These are phyloP conservation scores for Geodia barretti DNA, from an alignment of 37 sponge, comb jelly and placozoan species.

Conservation along the genomic window DNA sequence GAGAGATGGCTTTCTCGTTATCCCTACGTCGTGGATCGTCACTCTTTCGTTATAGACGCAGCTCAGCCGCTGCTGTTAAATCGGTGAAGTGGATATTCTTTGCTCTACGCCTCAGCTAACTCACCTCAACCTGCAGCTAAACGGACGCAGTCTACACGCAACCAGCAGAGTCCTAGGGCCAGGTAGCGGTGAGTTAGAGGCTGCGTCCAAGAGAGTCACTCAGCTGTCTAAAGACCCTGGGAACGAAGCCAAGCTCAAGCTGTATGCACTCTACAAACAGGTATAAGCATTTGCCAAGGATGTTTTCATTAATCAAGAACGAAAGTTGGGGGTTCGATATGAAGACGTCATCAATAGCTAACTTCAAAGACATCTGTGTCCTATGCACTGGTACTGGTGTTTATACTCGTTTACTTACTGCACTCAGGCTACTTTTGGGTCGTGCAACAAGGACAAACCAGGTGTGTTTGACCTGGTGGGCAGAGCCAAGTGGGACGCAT, in stretches of 20 bases:
- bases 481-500: conserved; percentile 93
- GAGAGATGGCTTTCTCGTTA: too few relatives aligned
- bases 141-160: background rate
- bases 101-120: too few relatives aligned
- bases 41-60: too few relatives aligned
- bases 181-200: conserved; percentile 45
- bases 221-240: conserved; percentile 87
- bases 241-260: conserved; percentile 87
- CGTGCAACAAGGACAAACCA: conserved; percentile 83
- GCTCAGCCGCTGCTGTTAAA: too few relatives aligned
- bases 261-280: conserved; percentile 95
- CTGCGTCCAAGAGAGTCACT: conserved; percentile 75
- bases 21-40: too few relatives aligned
- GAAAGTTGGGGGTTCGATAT: conserved; percentile 86
- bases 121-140: too few relatives aligned
- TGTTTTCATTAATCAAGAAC: conserved; percentile 91
- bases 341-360: too few relatives aligned
- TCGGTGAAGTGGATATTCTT: too few relatives aligned
- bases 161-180: background rate
- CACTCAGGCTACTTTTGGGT: conserved; percentile 80
- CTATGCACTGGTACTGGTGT: background rate
- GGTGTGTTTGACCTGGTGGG: conserved; percentile 93
- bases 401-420: background rate
- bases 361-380: too few relatives aligned
- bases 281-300: conserved; percentile 88